Evolutionary conservation across 2,888 invertebrate species (phyloP).

Genomic region (Perizoma flavofasciatum): DNA sequence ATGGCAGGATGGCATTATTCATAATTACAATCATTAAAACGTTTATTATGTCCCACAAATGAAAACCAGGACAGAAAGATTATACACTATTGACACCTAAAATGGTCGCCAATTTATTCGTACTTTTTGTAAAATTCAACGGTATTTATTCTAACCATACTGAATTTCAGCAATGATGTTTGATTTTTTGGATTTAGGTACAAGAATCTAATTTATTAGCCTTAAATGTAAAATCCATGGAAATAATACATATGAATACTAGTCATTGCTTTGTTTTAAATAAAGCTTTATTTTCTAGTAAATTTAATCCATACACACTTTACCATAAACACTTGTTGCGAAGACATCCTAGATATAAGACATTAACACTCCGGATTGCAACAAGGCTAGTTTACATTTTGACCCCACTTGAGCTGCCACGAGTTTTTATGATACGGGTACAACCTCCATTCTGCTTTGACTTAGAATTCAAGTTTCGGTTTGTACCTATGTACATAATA

Average conservation of each 20-base stretch:
- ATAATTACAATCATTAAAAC: background rate
- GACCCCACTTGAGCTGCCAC: conserved; percentile 16
- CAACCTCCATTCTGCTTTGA: no score
- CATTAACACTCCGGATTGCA: background rate
- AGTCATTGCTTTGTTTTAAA: background rate
- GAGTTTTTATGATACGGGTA: background rate
- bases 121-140: no score
- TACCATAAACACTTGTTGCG: background rate
- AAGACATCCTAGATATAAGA: conserved; percentile 1
- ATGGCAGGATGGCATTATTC: background rate
- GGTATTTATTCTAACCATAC: no score
- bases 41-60: background rate
- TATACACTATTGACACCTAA: no score
- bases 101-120: no score
- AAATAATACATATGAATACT: background rate
- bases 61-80: background rate
- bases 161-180: no score
- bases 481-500: no score
- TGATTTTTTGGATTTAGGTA: no score
- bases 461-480: no score
- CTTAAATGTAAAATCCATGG: no score
- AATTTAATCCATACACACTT: background rate
- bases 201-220: no score
- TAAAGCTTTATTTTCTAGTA: background rate
- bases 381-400: conserved; percentile 3